These are phyloP conservation scores for Fragum sueziense DNA, from an alignment of 2,888 invertebrate species.

Conservation along the genomic window DNA sequence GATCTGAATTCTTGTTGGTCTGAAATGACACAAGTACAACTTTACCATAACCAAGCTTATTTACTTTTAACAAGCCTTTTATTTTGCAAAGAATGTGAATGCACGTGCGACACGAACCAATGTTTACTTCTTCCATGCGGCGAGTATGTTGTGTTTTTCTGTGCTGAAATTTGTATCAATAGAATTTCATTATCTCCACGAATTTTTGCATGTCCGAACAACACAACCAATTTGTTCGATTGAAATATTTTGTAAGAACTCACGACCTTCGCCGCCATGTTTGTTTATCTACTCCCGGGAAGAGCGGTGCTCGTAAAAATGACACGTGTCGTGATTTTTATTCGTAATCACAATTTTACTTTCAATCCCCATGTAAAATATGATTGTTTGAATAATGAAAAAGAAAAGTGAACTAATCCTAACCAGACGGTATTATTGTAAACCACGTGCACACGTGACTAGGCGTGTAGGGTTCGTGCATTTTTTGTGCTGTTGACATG, in stretches of 20 bases:
- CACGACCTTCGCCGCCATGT: neutral
- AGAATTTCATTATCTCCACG: neutral
- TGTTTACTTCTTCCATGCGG: too few species aligned
- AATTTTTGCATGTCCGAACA: neutral
- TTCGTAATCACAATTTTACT: slow-evolving; percentile 27
- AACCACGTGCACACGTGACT: slow-evolving; percentile 49
- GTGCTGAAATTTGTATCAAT: too few species aligned
- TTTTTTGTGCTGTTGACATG: neutral
- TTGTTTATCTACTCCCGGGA: slow-evolving; percentile 37
- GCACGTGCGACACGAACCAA: neutral
- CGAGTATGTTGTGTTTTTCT: too few species aligned
- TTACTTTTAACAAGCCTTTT: too few species aligned
- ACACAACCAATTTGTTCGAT: neutral
- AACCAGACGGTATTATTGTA: slow-evolving; percentile 20
- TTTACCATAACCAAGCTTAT: too few species aligned
- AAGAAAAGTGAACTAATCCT: neutral
- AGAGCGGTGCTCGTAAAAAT: slow-evolving; percentile 1
- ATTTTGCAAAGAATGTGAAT: too few species aligned
- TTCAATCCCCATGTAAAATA: slow-evolving; percentile 39
- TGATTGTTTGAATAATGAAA: slow-evolving; percentile 27
- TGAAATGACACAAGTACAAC: too few species aligned
- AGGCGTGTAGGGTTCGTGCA: slow-evolving; percentile 38
- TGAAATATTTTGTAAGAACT: neutral
- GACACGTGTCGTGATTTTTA: slow-evolving; percentile 47
- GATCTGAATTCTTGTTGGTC: too few species aligned